phyloP scores from a whole-genome alignment of 2,888 invertebrate species.

The Orthosia gracilis region DNA sequence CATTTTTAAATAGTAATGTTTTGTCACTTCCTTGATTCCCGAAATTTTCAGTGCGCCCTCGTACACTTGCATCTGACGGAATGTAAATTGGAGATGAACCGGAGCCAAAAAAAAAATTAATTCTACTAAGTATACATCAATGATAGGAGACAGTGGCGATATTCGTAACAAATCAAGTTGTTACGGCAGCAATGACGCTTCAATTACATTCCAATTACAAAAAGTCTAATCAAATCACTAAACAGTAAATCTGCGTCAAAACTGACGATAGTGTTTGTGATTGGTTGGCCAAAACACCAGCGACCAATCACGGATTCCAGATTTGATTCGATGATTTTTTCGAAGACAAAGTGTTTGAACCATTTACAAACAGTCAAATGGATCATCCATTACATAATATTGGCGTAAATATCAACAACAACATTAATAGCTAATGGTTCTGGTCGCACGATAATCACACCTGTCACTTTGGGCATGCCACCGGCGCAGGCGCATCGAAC shows the following conservation, averaged over 20 bases:
- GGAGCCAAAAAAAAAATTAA: conserved; percentile 13
- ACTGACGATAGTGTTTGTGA: not conserved
- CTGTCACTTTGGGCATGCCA: conserved; percentile 40
- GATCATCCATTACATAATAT: conserved; percentile 12
- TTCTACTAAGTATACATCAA: not conserved
- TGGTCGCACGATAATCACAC: conserved; percentile 30
- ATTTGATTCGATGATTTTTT: not conserved
- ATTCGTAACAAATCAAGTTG: conserved; percentile 8
- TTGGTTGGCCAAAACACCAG: not conserved
- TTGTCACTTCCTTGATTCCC: too few relatives aligned
- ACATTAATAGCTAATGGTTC: conserved; percentile 31
- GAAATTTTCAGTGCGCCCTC: too few relatives aligned
- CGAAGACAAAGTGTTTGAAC: not conserved
- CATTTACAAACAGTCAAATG: conserved; percentile 10
- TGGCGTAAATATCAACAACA: conserved; percentile 29
- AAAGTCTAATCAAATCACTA: not conserved
- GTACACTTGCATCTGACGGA: conserved; percentile 5
- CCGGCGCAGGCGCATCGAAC: conserved; percentile 29
- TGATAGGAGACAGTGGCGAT: not conserved
- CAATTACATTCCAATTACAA: not conserved
- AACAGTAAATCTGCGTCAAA: not conserved
- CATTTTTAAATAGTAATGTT: too few relatives aligned
- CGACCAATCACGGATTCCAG: not conserved
- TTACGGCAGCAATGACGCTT: not conserved
- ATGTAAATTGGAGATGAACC: not conserved